A percentile compares a stretch with the other conserved stretches of the same genome.
phyloP scores from a whole-genome alignment of 2,888 invertebrate species.

The Chloromyia formosa region DNA sequence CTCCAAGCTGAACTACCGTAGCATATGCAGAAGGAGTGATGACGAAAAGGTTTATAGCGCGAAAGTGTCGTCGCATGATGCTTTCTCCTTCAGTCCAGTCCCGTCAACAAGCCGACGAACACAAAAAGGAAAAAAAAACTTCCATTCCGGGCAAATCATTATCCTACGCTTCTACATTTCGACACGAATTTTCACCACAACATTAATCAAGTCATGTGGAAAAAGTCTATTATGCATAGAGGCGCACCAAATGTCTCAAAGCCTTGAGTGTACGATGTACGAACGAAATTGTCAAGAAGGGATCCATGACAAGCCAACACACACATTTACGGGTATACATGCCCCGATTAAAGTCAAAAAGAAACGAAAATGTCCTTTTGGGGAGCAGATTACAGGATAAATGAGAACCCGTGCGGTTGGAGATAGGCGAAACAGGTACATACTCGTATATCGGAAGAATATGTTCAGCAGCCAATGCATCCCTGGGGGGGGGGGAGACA shows the following conservation, averaged over 20 bases:
- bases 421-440: no score
- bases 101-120: neutral
- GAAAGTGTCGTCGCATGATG: neutral
- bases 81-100: neutral
- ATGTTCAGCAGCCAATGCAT: no score
- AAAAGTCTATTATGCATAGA: conserved; percentile 28
- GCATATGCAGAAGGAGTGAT: conserved; percentile 11
- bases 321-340: no score
- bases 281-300: no score
- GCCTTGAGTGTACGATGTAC: neutral
- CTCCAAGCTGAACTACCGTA: no score
- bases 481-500: no score
- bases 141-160: conserved; percentile 29
- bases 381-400: no score
- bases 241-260: conserved; percentile 12
- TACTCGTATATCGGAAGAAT: no score
- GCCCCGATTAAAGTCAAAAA: no score
- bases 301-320: no score
- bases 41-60: conserved; percentile 3
- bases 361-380: no score
- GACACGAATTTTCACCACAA: conserved; percentile 23
- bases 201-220: conserved; percentile 37
- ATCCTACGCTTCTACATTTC: conserved; percentile 29
- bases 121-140: neutral
- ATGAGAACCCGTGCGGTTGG: no score